Percentiles rank a stretch among this genome's conserved stretches.
These are phyloP conservation scores for Chloroclysta siterata DNA, from an alignment of 2,888 invertebrate genomes.

Conservation along the genomic window DNA sequence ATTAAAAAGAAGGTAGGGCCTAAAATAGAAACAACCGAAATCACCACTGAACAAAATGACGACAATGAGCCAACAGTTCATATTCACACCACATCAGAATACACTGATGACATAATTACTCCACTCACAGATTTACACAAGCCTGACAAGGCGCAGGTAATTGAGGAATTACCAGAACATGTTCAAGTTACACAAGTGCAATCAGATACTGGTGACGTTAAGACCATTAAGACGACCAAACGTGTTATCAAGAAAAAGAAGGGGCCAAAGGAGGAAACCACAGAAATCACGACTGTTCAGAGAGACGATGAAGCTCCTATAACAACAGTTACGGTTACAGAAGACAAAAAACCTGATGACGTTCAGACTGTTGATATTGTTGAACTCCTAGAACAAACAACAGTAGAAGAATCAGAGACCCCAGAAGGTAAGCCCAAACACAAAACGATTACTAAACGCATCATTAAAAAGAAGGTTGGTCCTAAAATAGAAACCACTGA, in stretches of 20 bases:
- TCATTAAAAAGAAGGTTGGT: not conserved
- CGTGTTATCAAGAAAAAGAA: slow-evolving; percentile 21
- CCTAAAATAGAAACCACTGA: not conserved
- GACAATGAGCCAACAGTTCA: not conserved
- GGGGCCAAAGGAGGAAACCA: slow-evolving; percentile 55
- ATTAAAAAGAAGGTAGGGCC: too few relatives aligned
- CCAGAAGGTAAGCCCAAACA: not conserved
- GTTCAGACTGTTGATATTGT: too few relatives aligned
- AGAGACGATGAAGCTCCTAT: too few relatives aligned
- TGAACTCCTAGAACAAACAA: too few relatives aligned
- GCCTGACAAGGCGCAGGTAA: slow-evolving; percentile 66
- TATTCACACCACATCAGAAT: slow-evolving; percentile 29
- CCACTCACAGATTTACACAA: slow-evolving; percentile 36
- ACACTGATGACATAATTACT: slow-evolving; percentile 42
- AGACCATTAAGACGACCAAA: slow-evolving; percentile 24
- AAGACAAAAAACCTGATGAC: too few relatives aligned
- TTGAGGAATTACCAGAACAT: slow-evolving; percentile 32
- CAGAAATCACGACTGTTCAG: slow-evolving; percentile 68
- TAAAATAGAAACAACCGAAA: too few relatives aligned
- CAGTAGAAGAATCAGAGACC: not conserved
- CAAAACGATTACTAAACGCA: not conserved
- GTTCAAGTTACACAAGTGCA: slow-evolving; percentile 45
- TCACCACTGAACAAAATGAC: too few relatives aligned
- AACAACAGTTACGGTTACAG: too few relatives aligned
- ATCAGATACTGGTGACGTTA: slow-evolving; percentile 54